These are phyloP conservation scores for Trichomycterus rosablanca DNA, from an alignment of 2,113 vertebrate species.

Conservation along the genomic window DNA sequence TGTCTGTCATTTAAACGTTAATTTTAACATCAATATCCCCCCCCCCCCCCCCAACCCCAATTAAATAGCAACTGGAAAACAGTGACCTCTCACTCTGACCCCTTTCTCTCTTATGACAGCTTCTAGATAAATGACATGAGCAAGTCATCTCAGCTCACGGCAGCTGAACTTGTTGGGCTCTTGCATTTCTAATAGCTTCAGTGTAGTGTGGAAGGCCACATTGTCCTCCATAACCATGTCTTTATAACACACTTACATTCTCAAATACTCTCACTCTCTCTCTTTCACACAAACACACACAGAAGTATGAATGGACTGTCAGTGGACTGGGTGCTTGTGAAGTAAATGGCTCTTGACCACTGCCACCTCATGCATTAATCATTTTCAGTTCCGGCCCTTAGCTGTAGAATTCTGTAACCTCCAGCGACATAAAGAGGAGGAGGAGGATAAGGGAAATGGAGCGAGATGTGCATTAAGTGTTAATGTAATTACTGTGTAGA, in stretches of 20 bases:
- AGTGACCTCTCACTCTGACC: no score
- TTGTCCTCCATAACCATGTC: slow-evolving; percentile 38
- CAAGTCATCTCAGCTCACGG: slow-evolving; percentile 47
- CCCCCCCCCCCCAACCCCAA: no score
- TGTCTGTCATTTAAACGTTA: no score
- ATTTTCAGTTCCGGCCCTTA: slow-evolving; percentile 8
- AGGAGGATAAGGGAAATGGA: slow-evolving; percentile 4
- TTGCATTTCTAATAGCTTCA: slow-evolving; percentile 64
- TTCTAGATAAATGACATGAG: slow-evolving; percentile 58
- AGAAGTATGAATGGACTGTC: slow-evolving; percentile 56
- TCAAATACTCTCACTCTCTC: no score
- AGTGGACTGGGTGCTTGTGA: slow-evolving; percentile 50
- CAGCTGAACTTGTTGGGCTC: slow-evolving; percentile 61
- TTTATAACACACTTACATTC: no score
- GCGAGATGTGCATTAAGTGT: slow-evolving; percentile 37
- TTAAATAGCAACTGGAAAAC: no score
- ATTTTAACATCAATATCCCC: no score
- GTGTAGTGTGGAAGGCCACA: slow-evolving; percentile 46
- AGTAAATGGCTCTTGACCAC: slow-evolving; percentile 60
- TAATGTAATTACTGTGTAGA: slow-evolving; percentile 44
- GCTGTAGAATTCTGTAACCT: slow-evolving; percentile 1
- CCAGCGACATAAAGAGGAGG: background rate
- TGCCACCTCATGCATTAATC: slow-evolving; percentile 50
- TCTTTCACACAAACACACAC: slow-evolving; percentile 44
- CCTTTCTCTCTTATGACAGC: slow-evolving; percentile 47